These are phyloP conservation scores for Eupithecia subfuscata DNA, from an alignment of 2,888 invertebrate species.

Conservation along the genomic window DNA sequence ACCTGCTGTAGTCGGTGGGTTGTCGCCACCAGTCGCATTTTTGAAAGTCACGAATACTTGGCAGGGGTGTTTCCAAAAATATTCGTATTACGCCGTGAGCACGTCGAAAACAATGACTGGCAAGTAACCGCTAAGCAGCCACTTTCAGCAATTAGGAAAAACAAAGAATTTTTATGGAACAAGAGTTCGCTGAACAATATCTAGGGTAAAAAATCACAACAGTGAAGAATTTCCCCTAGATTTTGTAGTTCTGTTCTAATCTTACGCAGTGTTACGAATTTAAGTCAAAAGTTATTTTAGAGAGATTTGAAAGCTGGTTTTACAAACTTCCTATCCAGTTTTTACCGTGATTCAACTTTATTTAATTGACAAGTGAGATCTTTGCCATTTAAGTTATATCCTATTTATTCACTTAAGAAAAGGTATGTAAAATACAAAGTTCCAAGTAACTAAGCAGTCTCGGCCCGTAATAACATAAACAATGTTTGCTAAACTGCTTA, in stretches of 20 bases:
- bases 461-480: slow-evolving; percentile 16
- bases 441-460: slow-evolving; percentile 14
- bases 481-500: slow-evolving; percentile 28
- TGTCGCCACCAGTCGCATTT: slow-evolving; percentile 60
- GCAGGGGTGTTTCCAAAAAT: slow-evolving; percentile 70
- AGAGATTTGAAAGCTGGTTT: background rate
- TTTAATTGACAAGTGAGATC: background rate
- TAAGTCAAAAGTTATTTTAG: background rate
- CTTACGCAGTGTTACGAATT: background rate
- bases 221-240: background rate
- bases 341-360: background rate
- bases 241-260: background rate
- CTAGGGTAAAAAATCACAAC: background rate
- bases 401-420: background rate
- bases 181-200: slow-evolving; percentile 49
- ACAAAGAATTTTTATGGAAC: slow-evolving; percentile 81
- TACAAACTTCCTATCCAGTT: background rate
- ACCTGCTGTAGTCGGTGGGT: slow-evolving; percentile 50
- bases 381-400: background rate
- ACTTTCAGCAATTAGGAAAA: slow-evolving; percentile 81
- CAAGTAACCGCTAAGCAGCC: slow-evolving; percentile 76
- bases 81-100: slow-evolving; percentile 71
- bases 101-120: slow-evolving; percentile 82
- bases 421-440: slow-evolving; percentile 1
- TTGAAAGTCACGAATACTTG: slow-evolving; percentile 74